Base-by-base conservation (phyloP, 2,113 vertebrate genomes). In the Cebidichthys violaceus region DNA sequence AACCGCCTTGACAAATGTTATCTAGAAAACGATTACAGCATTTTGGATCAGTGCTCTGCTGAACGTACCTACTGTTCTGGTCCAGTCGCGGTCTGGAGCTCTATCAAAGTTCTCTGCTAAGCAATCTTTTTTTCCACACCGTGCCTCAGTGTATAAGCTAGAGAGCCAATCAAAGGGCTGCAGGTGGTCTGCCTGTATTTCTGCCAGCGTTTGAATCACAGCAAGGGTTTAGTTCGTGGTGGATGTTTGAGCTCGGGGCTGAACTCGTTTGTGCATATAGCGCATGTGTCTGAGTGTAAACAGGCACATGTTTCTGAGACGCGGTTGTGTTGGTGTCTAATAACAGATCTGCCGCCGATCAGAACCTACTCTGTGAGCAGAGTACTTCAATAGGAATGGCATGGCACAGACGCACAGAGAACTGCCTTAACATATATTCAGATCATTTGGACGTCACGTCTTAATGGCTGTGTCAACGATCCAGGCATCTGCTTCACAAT, bases 11-110 rank as follows among this genome's bases (percentile, higher is more conserved):
- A 14, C 41, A 29, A 68, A 43, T 61, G 50, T 17, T 41, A 22
- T 50, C 43, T 14, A 7, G 62, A 24, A 43, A 35, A 65, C 31
- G 37, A 39, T 18, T 20, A 4, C 1, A 47, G 24, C 47, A 41
- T 72, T 77, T 54, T 50, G 20, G 39, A 50, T 18, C 9, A 52
- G 31, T 31, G 31, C n/a, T 64, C 54, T 60, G 20, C 50, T 74
- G 29, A 70, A 20, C 78, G 57, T 31, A 74, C 67, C 79, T 83
- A 52, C 79, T 71, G 66, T 7, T 77, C 27, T 33, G 45, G 24
- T 37, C 67, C 47, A 59, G 50, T 75, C 4, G 22, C 31, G 61
- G 43, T 55, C 33, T 59, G 82, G 52, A 41, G 45, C 17, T 71
- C 1, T 5, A 74, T 59, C 70, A 64, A 75, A 66, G 50, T 31